Evolutionary conservation across 2,888 invertebrate genomes (phyloP), one percentile per base, ranked within the genome.

Genomic region (Phaonia tiefii): DNA sequence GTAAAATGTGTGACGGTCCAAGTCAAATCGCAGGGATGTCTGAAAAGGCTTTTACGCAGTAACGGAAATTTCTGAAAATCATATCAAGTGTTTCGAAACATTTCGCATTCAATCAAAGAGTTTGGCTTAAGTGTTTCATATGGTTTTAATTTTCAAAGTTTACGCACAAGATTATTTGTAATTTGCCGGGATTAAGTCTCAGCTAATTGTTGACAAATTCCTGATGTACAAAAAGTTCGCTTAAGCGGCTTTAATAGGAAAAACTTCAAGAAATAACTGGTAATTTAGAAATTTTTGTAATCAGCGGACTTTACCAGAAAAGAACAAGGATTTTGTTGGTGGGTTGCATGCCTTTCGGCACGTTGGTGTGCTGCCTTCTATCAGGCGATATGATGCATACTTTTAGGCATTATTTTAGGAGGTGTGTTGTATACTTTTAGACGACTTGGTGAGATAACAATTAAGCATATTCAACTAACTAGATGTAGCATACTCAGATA

Each of bases 111-210:
- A 31, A 31, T 31, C 20, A 51, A 22, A 51, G 20, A 20, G 13
- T 31, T 58, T 79, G 56, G 82, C 80, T 83, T 82, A 84, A 84
- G 76, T 80, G 80, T 71, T 79, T 79, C 22, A 22, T 79, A 73
- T 76, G 82, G 76, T 74, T 79, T 69, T 42, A 56, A 71, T 70
- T 44, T 39, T 22, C 25, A 42, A 31, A n/a, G n/a, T n/a, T n/a
- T n/a, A n/a, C n/a, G n/a, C 13, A 60, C 58, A 63, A 75, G 78
- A 69, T 79, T 76, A 77, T 80, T 75, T 78, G 42, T 81, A 67
- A 70, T 78, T 78, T 63, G 20, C 13, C 22, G 22, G 2, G 44
- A 66, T 54, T 20, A 78, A 80, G 77, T 76, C 77, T 58, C 11
- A 25, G 66, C 72, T 80, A 83, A 83, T 80, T 83, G 80, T 51